Conservation (phyloP, 2,113 vertebrate species). For the Meriones unguiculatus region DNA sequence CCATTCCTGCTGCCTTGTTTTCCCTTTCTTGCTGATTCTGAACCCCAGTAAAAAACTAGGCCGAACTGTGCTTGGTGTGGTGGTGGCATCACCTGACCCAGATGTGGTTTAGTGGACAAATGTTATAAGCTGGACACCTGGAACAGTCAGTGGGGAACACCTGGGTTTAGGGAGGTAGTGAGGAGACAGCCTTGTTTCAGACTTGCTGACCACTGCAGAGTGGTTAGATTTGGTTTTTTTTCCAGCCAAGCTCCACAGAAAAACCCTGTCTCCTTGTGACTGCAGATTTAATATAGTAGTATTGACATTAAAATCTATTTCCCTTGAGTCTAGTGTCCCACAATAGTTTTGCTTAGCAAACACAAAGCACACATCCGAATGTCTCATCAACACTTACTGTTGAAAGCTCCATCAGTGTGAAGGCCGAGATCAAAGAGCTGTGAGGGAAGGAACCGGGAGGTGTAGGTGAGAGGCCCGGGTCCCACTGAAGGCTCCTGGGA, state of each 20-base stretch:
- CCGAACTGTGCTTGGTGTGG: not conserved
- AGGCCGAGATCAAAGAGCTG: slow-evolving; percentile 93
- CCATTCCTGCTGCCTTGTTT: not conserved
- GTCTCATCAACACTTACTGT: slow-evolving; percentile 65
- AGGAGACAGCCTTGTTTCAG: not conserved
- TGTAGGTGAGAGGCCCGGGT: slow-evolving; percentile 81
- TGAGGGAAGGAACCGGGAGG: slow-evolving; percentile 90
- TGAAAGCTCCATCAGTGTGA: slow-evolving; percentile 85
- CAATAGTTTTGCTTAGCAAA: slow-evolving; percentile 20
- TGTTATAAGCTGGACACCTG: not conserved
- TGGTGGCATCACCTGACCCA: not conserved
- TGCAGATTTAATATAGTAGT: slow-evolving; percentile 5
- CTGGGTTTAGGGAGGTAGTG: not conserved
- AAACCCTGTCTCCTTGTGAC: not conserved
- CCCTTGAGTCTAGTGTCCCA: not conserved
- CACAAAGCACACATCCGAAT: not conserved
- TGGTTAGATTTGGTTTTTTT: not conserved
- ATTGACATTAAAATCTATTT: slow-evolving; percentile 6
- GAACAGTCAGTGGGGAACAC: not conserved
- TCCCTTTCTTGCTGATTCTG: not conserved
- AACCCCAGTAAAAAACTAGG: not conserved
- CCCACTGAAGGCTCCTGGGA: not conserved
- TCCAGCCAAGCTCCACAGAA: not conserved
- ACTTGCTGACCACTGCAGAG: not conserved
- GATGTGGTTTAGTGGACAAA: not conserved